These are phyloP conservation scores for Hetaerina americana DNA, from an alignment of 1,140 invertebrate genomes.

Conservation along the genomic window DNA sequence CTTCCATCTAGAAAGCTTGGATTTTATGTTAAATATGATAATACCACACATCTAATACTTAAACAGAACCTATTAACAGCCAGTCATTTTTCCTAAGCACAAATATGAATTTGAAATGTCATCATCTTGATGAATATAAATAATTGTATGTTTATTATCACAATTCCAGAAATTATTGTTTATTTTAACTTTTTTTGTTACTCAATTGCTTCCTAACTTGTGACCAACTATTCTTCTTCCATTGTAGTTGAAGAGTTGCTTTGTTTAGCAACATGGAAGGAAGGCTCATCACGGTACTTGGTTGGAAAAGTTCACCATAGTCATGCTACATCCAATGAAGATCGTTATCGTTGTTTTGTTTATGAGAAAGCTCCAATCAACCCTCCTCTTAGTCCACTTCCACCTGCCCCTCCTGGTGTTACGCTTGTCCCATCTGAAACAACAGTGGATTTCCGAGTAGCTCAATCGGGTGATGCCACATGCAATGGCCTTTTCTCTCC, in stretches of 20 bases:
- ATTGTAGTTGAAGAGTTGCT: constrained; percentile 64
- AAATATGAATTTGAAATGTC: too few species aligned
- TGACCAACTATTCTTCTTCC: constrained; percentile 13
- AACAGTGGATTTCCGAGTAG: constrained; percentile 42
- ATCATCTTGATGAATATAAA: background rate
- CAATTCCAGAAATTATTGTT: background rate
- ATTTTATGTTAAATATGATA: too few species aligned
- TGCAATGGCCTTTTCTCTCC: constrained; percentile 57
- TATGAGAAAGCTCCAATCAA: constrained; percentile 29
- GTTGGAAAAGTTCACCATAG: constrained; percentile 48
- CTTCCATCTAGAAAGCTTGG: too few species aligned
- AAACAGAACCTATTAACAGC: too few species aligned
- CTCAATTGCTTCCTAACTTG: too few species aligned
- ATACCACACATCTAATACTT: too few species aligned
- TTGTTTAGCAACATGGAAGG: constrained; percentile 73
- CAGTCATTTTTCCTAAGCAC: too few species aligned
- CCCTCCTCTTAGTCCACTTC: constrained; percentile 15
- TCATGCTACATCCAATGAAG: constrained; percentile 39
- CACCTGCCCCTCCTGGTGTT: constrained; percentile 15
- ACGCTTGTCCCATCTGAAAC: constrained; percentile 14
- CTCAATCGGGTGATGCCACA: constrained; percentile 67
- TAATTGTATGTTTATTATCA: background rate
- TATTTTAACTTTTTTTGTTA: too few species aligned
- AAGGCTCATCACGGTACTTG: constrained; percentile 66
- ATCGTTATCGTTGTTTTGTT: constrained; percentile 54